Percentiles rank a stretch among this genome's conserved stretches.
phyloP scores from a whole-genome alignment of 2,888 invertebrate genomes.

The Pharmacophagus antenor region DNA sequence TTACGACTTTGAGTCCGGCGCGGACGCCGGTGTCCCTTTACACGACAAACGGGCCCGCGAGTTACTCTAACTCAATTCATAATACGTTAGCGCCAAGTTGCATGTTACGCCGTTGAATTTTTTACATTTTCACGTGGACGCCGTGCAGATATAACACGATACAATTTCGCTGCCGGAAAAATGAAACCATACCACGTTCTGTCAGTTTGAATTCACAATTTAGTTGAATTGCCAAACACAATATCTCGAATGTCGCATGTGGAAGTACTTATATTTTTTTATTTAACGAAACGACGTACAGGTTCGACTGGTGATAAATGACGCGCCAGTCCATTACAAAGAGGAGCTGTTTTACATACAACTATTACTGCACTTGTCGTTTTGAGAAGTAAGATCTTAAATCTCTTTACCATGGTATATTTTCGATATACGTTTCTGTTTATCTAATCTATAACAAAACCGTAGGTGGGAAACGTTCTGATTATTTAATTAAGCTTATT shows the following conservation, averaged over 20 bases:
- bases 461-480: too few species aligned
- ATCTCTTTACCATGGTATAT: neutral
- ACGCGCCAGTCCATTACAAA: neutral
- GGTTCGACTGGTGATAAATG: neutral
- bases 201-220: conserved; percentile 34
- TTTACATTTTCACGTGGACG: conserved; percentile 53
- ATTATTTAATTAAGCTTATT: too few species aligned
- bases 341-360: neutral
- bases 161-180: conserved; percentile 38
- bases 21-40: conserved; percentile 51
- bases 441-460: too few species aligned
- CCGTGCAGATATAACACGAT: conserved; percentile 36
- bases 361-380: neutral
- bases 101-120: conserved; percentile 49
- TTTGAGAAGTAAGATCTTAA: neutral
- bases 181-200: conserved; percentile 38
- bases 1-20: conserved; percentile 52
- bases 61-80: conserved; percentile 72
- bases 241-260: conserved; percentile 22
- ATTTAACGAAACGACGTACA: too few species aligned
- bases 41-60: conserved; percentile 52
- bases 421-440: too few species aligned
- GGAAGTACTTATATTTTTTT: conserved; percentile 16
- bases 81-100: conserved; percentile 47
- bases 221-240: conserved; percentile 28